Evolutionary conservation across 1,140 invertebrate genomes (phyloP).

Genomic region (Cyclargus thomasi): DNA sequence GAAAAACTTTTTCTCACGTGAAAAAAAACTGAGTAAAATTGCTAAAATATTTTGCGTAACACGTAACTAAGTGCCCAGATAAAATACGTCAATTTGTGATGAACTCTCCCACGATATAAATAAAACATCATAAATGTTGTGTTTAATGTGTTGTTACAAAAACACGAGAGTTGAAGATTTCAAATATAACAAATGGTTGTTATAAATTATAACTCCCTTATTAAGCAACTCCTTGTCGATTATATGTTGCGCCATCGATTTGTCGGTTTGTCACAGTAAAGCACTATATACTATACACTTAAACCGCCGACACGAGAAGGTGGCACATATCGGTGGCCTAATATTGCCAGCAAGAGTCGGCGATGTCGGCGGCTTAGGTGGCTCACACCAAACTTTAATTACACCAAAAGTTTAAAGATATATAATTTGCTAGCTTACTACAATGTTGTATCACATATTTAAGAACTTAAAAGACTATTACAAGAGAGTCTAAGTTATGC

Average conservation of each 20-base stretch:
- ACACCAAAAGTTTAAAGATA: no score
- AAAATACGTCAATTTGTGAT: not conserved
- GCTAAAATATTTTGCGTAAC: not conserved
- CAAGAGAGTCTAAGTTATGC: no score
- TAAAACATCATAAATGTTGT: not conserved
- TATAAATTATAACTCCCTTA: not conserved
- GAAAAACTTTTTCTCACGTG: not conserved
- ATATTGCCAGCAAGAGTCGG: no score
- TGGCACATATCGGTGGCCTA: no score
- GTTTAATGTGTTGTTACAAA: not conserved
- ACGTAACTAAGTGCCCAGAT: not conserved
- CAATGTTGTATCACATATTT: no score
- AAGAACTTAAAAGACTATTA: no score
- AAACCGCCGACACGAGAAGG: no score
- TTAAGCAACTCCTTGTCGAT: no score
- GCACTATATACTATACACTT: no score
- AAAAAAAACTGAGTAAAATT: not conserved
- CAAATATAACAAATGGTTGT: not conserved
- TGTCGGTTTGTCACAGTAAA: not conserved
- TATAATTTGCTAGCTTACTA: no score
- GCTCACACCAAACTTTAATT: no score
- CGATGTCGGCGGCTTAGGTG: no score
- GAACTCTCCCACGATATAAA: not conserved
- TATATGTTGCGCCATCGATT: not conserved
- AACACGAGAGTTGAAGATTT: not conserved